A percentile compares a stretch with the other conserved stretches of the same genome.
These are phyloP conservation scores for Nymphalis urticae DNA, from an alignment of 2,888 invertebrate genomes.

Conservation along the genomic window DNA sequence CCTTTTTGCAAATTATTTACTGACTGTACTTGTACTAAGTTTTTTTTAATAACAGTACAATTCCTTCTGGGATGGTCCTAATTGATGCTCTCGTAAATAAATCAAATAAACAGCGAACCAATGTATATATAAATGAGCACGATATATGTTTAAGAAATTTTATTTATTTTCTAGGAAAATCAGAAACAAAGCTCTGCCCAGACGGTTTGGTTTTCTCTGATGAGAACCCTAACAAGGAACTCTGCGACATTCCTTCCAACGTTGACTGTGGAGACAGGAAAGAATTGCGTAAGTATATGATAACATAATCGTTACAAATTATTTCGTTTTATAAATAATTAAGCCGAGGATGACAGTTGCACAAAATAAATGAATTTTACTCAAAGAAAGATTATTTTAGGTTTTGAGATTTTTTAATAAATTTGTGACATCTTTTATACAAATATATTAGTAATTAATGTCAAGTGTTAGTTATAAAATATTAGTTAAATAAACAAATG, in stretches of 20 bases:
- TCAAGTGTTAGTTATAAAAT: too few species aligned
- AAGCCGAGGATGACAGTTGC: not conserved
- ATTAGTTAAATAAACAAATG: too few species aligned
- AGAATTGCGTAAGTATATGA: conserved; percentile 85
- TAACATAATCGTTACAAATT: not conserved
- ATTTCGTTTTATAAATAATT: not conserved
- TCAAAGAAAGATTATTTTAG: too few species aligned
- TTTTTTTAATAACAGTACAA: not conserved
- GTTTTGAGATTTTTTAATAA: too few species aligned
- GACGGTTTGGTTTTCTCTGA: conserved; percentile 90
- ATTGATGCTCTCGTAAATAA: too few species aligned
- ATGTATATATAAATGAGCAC: not conserved
- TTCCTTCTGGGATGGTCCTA: too few species aligned
- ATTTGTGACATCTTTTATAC: too few species aligned
- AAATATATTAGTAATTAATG: too few species aligned
- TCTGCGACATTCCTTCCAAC: conserved; percentile 89
- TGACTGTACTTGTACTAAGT: not conserved
- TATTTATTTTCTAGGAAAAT: conserved; percentile 60
- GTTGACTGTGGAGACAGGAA: conserved; percentile 89
- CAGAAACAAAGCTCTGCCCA: conserved; percentile 86
- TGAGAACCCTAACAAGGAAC: conserved; percentile 85
- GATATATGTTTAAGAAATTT: not conserved
- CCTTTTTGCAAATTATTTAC: not conserved
- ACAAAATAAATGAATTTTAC: too few species aligned
- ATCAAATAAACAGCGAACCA: too few species aligned